Base-by-base conservation (phyloP, 2,888 invertebrate genomes). In the Synergus japonicus region DNA sequence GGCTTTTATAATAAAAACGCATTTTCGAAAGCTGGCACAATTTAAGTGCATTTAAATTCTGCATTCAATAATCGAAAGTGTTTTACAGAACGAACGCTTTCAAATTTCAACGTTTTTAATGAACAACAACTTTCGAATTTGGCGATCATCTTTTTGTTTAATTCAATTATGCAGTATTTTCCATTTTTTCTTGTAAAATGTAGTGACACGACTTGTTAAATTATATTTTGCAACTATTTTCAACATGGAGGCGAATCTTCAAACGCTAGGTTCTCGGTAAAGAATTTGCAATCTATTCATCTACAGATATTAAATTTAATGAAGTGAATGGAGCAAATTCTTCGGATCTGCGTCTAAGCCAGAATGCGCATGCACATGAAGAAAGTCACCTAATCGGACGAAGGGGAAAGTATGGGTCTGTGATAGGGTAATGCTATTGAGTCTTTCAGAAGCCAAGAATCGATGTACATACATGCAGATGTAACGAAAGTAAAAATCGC, bases 381-480 rank as follows among this genome's bases (percentile, higher is more conserved):
- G 90, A 91, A 90, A 91, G 90, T 89, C 85, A 83, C 84, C 86
- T 86, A 86, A 88, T 88, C 82, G 85, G 83, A 85, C 85, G 84
- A 85, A 84, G 86, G 89, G 86, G 89, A 89, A 89, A 90, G 90
- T 89, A 22, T 22, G 79, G 86, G 46, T 83, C 81, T 82, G 79
- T 78, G 81, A 85, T 84, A 86, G 86, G 85, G 83, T 84, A 84
- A 79, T 79, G 79, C 84, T 84, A 83, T 54, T 54, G n/a, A 54
- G 54, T 54, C n/a, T 54, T 84, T 83, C 80, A 81, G 77, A 67
- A 73, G 76, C 63, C 46, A 49, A 54, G 49, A 77, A 77, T 78
- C 78, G 18, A 58, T 58, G 43, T 46, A 78, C 44, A 69, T 69
- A 22, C 22, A 69, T 69, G 69, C 46, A 69, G 69, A 69, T 69